Percentiles rank a stretch among this genome's conserved stretches.
Evolutionary conservation across 2,888 invertebrate species (phyloP).

Genomic region (Pterostichus niger): DNA sequence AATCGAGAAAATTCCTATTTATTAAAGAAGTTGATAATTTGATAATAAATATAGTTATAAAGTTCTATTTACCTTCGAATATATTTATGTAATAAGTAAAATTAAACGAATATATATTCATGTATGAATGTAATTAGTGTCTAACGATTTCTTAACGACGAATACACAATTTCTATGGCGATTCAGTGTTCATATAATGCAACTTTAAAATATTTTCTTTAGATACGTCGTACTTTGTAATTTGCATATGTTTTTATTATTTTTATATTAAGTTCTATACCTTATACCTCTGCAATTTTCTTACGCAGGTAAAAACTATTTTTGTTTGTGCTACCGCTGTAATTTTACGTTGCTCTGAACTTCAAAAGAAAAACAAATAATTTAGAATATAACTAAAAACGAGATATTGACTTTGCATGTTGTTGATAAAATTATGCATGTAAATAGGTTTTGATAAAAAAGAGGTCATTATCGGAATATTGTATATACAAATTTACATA

Average conservation of each 20-base stretch:
- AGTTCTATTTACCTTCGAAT: background rate
- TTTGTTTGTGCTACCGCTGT: background rate
- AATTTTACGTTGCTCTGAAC: no score
- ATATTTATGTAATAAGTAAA: background rate
- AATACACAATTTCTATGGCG: no score
- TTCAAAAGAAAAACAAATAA: no score
- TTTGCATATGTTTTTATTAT: conserved; percentile 33
- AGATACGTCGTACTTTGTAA: conserved; percentile 17
- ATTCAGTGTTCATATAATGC: no score
- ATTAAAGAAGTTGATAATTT: background rate
- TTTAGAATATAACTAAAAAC: no score
- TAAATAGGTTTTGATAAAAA: background rate
- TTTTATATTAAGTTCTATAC: background rate
- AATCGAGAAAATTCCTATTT: no score
- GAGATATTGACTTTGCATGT: no score
- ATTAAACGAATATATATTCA: conserved; percentile 12
- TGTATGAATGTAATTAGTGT: conserved; percentile 33
- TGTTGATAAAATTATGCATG: background rate
- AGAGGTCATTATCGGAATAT: background rate
- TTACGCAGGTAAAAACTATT: conserved; percentile 4
- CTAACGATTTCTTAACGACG: conserved; percentile 46
- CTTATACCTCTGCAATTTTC: conserved; percentile 7
- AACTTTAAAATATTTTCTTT: conserved; percentile 23
- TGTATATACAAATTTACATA: background rate
- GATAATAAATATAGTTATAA: conserved; percentile 41